These are phyloP conservation scores for Diorhabda sublineata DNA, from an alignment of 1,140 invertebrate genomes.

Conservation along the genomic window DNA sequence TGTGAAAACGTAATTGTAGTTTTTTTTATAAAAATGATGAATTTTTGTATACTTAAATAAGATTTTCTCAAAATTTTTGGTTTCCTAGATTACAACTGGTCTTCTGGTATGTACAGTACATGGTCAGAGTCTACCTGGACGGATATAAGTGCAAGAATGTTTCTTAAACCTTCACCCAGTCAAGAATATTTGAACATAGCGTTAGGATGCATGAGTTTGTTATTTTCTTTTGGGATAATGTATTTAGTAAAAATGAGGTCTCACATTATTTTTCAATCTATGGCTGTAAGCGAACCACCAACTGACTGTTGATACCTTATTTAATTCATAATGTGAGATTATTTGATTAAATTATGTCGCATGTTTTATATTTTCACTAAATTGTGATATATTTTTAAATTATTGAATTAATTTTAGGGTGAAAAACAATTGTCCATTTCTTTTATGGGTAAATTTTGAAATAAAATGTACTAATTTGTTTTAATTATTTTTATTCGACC, in stretches of 20 bases:
- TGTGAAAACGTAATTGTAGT: too few species aligned
- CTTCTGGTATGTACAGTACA: slow-evolving; percentile 73
- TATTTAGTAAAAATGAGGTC: slow-evolving; percentile 65
- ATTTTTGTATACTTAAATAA: too few species aligned
- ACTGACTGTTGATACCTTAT: slow-evolving; percentile 24
- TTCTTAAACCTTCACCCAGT: slow-evolving; percentile 68
- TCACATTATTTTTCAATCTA: slow-evolving; percentile 55
- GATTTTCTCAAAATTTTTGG: too few species aligned
- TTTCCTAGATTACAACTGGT: slow-evolving; percentile 71
- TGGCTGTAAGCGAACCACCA: slow-evolving; percentile 16
- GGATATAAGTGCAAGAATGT: slow-evolving; percentile 69
- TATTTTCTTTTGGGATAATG: slow-evolving; percentile 63
- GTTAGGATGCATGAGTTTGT: slow-evolving; percentile 59
- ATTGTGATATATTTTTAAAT: not conserved
- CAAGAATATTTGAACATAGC: slow-evolving; percentile 65
- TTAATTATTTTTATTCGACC: too few species aligned
- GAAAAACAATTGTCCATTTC: not conserved
- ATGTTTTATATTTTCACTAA: not conserved
- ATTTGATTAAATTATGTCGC: not conserved
- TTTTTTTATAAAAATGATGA: too few species aligned
- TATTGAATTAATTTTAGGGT: not conserved
- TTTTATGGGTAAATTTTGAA: not conserved
- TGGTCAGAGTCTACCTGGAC: slow-evolving; percentile 92
- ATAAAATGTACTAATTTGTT: not conserved
- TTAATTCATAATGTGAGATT: not conserved